phyloP scores from a whole-genome alignment of 2,888 invertebrate genomes.

The Ophion ellenae region DNA sequence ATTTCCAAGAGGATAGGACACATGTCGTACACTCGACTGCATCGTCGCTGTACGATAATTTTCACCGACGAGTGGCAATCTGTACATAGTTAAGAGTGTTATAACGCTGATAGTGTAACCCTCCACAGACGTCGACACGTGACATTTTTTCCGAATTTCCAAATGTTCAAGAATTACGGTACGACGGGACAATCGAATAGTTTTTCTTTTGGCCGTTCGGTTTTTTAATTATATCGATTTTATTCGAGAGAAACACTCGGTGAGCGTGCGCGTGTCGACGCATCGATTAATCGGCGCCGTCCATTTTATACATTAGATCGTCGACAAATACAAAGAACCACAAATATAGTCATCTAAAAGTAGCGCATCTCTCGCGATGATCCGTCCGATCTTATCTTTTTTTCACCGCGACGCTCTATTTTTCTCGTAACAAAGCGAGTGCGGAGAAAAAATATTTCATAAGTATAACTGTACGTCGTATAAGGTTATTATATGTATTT shows the following conservation, averaged over 20 bases:
- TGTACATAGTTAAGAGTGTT: conserved; percentile 63
- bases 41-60: conserved; percentile 55
- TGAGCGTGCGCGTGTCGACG: conserved; percentile 10
- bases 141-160: not conserved
- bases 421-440: conserved; percentile 35
- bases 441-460: conserved; percentile 7
- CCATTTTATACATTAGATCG: conserved; percentile 33
- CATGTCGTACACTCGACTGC: conserved; percentile 50
- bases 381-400: conserved; percentile 52
- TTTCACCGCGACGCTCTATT: conserved; percentile 42
- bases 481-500: not conserved
- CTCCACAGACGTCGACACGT: conserved; percentile 1
- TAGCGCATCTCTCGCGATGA: conserved; percentile 26
- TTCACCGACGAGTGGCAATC: conserved; percentile 52
- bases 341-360: conserved; percentile 30
- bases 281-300: conserved; percentile 41
- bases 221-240: not conserved
- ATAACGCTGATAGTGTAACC: conserved; percentile 42
- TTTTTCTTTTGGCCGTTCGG: not conserved
- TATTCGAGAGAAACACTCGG: not conserved
- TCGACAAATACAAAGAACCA: conserved; percentile 53
- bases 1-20: conserved; percentile 11
- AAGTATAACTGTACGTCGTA: not conserved
- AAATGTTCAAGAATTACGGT: not conserved
- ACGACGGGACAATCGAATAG: not conserved